Evolutionary conservation across 2,888 invertebrate species (phyloP).

Genomic region (Deilephila elpenor): DNA sequence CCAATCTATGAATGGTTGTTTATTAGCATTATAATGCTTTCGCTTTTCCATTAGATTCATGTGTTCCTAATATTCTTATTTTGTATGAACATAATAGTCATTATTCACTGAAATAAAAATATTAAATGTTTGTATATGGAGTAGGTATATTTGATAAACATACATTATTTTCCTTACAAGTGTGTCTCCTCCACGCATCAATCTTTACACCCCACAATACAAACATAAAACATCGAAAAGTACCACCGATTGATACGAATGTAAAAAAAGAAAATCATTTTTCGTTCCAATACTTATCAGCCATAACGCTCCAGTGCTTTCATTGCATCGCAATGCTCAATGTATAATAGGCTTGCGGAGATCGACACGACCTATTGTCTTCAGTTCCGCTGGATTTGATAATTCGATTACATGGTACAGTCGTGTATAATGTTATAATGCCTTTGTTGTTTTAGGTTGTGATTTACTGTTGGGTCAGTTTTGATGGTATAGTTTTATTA

Average conservation of each 20-base stretch:
- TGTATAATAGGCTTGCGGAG: constrained; percentile 61
- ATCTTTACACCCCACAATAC: too few relatives aligned
- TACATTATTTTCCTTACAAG: too few relatives aligned
- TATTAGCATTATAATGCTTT: too few relatives aligned
- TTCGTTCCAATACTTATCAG: constrained; percentile 58
- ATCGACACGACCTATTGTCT: constrained; percentile 40
- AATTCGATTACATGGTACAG: constrained; percentile 50
- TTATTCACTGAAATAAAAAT: too few relatives aligned
- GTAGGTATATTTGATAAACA: too few relatives aligned
- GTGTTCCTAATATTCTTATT: too few relatives aligned
- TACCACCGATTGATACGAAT: constrained; percentile 20
- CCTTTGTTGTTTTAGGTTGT: constrained; percentile 1
- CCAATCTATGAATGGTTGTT: too few relatives aligned
- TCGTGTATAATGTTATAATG: constrained; percentile 7
- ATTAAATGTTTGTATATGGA: too few relatives aligned
- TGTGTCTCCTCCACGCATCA: too few relatives aligned
- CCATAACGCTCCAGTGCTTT: constrained; percentile 62
- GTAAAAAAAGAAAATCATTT: constrained; percentile 24
- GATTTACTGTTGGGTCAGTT: background rate
- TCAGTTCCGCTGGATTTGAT: constrained; percentile 59
- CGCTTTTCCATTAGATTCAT: too few relatives aligned
- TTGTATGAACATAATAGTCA: too few relatives aligned
- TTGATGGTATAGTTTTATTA: background rate
- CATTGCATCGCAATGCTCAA: constrained; percentile 64
- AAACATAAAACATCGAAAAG: constrained; percentile 3